Base-by-base conservation (phyloP, 2,113 vertebrate species). In the Phaethon lepturus region DNA sequence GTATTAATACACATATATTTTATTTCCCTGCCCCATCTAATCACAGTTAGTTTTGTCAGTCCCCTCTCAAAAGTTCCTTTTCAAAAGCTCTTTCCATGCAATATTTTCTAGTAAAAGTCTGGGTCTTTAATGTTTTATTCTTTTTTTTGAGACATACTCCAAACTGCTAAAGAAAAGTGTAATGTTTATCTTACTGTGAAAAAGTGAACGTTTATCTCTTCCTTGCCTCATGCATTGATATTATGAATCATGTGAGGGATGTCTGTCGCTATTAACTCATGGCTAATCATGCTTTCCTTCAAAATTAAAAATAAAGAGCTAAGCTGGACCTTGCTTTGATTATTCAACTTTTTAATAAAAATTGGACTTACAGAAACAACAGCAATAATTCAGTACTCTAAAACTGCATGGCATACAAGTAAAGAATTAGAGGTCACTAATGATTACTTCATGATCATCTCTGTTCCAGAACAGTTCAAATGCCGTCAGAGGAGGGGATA, bases 391-490 rank as follows among this genome's bases (percentile, higher is more conserved):
- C 49, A 69, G 6, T 47, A 56, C 16, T 74, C 9, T 77, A 87
- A 86, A 92, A 42, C 24, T 64, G 6, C 60, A 73, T 63, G 53
- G 31, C 29, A 72, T 59, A 69, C 25, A 60, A 82, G 29, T 77
- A 62, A 74, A 59, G 31, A 63, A 88, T 77, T 59, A 55, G 52
- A 82, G 31, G 15, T 80, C 58, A 80, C 81, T 78, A 82, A 93
- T 80, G 62, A 64, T 81, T 90, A 75, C 52, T 81, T 82, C 75
- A 90, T 33, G 11, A 68, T 53, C 59, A 77, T 68, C 47, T 93
- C 49, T 79, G 38, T 79, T 95, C 71, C 83, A 92, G 87, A 96
- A 72, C 33, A 72, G 71, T 69, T 89, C 67, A 73, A 68, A 71
- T 89, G 47, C 49, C 10, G 17, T 93, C 84, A 90, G 73, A 92